Conservation (phyloP, 2,888 invertebrate species). For the Leptinotarsa rubiginosa region DNA sequence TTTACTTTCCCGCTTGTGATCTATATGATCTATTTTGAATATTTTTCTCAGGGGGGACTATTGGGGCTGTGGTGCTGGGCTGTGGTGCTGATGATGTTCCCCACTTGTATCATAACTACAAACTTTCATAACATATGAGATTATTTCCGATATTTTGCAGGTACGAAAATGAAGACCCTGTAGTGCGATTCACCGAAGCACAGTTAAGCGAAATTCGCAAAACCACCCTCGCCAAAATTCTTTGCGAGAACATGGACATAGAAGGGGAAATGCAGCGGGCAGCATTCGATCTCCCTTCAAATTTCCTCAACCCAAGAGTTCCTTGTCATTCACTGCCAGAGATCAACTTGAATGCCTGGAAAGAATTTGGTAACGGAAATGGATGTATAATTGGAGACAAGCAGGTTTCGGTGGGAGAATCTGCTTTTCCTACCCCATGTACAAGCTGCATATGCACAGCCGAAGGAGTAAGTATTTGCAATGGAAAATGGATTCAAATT, state of each 20-base stretch:
- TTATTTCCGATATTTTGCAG: constrained; percentile 52
- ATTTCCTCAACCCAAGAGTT: constrained; percentile 87
- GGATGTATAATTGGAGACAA: constrained; percentile 87
- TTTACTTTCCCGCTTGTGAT: no score
- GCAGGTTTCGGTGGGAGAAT: constrained; percentile 82
- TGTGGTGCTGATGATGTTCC: no score
- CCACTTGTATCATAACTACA: no score
- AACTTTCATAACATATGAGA: no score
- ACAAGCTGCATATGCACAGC: constrained; percentile 88
- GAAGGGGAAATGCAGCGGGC: constrained; percentile 89
- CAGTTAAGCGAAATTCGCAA: constrained; percentile 91
- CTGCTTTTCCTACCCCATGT: constrained; percentile 90
- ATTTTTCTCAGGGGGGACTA: no score
- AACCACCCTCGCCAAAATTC: constrained; percentile 83
- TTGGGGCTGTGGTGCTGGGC: no score
- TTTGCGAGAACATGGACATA: constrained; percentile 91
- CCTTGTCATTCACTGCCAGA: constrained; percentile 85
- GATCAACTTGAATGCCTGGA: constrained; percentile 86
- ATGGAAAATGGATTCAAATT: not conserved
- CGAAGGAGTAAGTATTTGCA: constrained; percentile 79
- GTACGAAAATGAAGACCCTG: constrained; percentile 87
- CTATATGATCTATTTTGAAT: no score
- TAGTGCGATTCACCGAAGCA: constrained; percentile 83
- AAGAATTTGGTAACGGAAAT: constrained; percentile 75
- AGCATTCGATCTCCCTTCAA: constrained; percentile 90